These are phyloP conservation scores for Cantharis rustica DNA, from an alignment of 2,888 invertebrate species.

Conservation along the genomic window DNA sequence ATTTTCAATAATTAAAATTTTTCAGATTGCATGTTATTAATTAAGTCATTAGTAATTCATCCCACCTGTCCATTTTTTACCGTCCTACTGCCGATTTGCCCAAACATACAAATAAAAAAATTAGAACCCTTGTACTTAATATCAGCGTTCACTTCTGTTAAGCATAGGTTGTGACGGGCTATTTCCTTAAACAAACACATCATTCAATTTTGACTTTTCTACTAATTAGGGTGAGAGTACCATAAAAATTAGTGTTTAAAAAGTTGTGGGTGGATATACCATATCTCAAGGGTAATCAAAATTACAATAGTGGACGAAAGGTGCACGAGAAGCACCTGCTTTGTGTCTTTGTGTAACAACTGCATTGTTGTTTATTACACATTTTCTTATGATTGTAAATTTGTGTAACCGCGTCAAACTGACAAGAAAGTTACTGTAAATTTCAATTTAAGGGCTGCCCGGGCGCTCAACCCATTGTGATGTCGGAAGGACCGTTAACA, in stretches of 20 bases:
- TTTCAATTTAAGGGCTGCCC: background rate
- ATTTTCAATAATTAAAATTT: background rate
- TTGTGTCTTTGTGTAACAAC: background rate
- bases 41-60: background rate
- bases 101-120: background rate
- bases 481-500: no score
- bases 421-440: background rate
- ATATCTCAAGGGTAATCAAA: constrained; percentile 1
- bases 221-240: constrained; percentile 1
- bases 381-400: background rate
- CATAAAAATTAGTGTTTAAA: background rate
- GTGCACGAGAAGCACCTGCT: background rate
- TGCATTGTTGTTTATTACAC: background rate
- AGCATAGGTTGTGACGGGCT: background rate
- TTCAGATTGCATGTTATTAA: background rate
- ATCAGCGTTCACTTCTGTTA: background rate
- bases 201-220: background rate
- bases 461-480: background rate
- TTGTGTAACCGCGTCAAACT: background rate
- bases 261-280: background rate
- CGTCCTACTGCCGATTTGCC: background rate
- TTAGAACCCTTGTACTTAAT: background rate
- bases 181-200: background rate
- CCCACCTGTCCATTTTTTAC: background rate
- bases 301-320: constrained; percentile 2